These are phyloP conservation scores for Bubalus kerabau DNA, from an alignment of 2,113 vertebrate genomes.

Conservation along the genomic window DNA sequence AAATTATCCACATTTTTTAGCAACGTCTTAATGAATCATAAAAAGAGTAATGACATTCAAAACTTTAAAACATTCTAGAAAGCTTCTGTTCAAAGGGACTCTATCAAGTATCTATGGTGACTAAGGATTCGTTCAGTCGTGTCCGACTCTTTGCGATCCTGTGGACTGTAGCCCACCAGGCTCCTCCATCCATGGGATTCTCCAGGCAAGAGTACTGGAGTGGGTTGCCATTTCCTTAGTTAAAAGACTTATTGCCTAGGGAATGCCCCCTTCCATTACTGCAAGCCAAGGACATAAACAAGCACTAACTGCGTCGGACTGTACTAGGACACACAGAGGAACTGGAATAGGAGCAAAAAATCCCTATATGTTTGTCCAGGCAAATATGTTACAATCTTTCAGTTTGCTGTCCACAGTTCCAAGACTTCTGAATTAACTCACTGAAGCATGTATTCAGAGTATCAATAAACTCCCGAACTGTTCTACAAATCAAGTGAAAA, in stretches of 20 bases:
- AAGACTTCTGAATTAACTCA: constrained; percentile 26
- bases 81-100: neutral
- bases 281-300: neutral
- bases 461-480: constrained; percentile 7
- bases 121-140: neutral
- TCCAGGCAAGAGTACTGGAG: no score
- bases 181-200: no score
- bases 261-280: neutral
- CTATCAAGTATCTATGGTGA: neutral
- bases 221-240: no score
- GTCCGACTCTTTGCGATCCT: no score
- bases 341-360: neutral
- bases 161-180: no score
- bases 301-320: neutral
- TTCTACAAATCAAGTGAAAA: constrained; percentile 30
- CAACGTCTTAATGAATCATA: neutral
- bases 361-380: neutral
- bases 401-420: neutral
- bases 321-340: neutral
- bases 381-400: neutral
- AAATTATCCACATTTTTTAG: neutral
- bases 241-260: neutral
- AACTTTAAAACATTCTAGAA: constrained; percentile 22
- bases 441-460: neutral
- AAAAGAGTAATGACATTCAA: constrained; percentile 7